Percentiles rank a stretch among this genome's conserved stretches.
Conservation (phyloP, 1,140 invertebrate species). For the Nixonia krombeini region DNA sequence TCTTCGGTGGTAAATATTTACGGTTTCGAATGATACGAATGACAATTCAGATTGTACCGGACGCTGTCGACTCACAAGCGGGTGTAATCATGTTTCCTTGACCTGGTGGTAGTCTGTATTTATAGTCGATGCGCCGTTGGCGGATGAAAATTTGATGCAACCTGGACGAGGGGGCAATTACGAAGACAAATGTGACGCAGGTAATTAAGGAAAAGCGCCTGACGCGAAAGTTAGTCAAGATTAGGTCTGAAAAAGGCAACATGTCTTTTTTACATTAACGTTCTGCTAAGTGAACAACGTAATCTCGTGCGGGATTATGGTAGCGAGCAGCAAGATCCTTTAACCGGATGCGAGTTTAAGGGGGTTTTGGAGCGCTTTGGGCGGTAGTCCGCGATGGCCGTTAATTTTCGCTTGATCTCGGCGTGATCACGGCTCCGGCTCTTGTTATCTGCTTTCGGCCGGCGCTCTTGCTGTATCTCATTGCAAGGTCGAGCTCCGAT, state of each 20-base stretch:
- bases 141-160: no score
- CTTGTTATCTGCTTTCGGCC: constrained; percentile 30
- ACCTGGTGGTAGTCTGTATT: no score
- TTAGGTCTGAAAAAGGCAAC: background rate
- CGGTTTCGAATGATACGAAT: no score
- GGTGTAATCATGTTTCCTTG: no score
- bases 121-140: no score
- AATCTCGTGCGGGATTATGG: constrained; percentile 54
- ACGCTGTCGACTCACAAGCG: no score
- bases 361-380: constrained; percentile 48
- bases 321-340: constrained; percentile 37
- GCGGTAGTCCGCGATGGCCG: constrained; percentile 39
- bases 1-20: no score
- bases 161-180: no score
- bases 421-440: constrained; percentile 38
- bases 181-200: no score
- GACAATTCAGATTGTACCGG: no score
- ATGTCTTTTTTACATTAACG: constrained; percentile 13
- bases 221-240: no score
- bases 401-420: constrained; percentile 57
- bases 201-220: no score
- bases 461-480: constrained; percentile 30
- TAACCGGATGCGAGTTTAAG: constrained; percentile 48
- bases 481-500: constrained; percentile 27
- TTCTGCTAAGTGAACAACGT: constrained; percentile 57